Evolutionary conservation across 2,113 vertebrate species (phyloP), one percentile per base, ranked within the genome.

Genomic region (Myrmecobius fasciatus): DNA sequence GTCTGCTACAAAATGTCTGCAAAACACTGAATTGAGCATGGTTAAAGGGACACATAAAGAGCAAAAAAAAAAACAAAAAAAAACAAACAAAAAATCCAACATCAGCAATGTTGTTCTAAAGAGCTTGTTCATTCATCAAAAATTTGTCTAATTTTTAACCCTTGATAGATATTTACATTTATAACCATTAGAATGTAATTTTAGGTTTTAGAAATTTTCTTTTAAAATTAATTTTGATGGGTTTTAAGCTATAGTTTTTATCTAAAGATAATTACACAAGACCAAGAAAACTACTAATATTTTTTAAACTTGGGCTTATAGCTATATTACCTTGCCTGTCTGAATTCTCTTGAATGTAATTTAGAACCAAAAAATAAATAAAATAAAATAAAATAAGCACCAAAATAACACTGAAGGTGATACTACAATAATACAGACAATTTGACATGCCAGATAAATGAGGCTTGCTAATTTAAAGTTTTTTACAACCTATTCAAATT

Each of bases 401-500:
- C n/a, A 83, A n/a, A 43, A 24, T 2, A 83, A 83, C n/a, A 24
- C 60, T 75, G 36, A 17, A 83, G 36, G 36, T 12, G 3, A 17
- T 75, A 83, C 36, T 83, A 43, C n/a, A 83, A 4, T 75, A 75
- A 43, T 83, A 83, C 24, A 43, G 54, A 56, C 25, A 83, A 43
- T 20, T 43, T 83, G 67, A 83, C 67, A 24, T 83, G n/a, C 67
- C 67, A 83, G 67, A 83, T 83, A 83, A 83, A 83, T 83, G 67
- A 83, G 67, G n/a, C 67, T 83, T 83, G 67, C 67, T 43, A 43
- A 83, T 83, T 75, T 75, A n/a, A 75, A 75, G 67, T 83, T 83
- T 43, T 83, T 83, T 83, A 95, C 6, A 95, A 26, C 26, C 8
- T 75, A 24, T 94, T 95, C 95, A 93, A 96, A 91, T 67, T 51